A percentile compares a stretch with the other conserved stretches of the same genome.
phyloP scores from a whole-genome alignment of 1,140 invertebrate genomes.

The Camponotus floridanus region DNA sequence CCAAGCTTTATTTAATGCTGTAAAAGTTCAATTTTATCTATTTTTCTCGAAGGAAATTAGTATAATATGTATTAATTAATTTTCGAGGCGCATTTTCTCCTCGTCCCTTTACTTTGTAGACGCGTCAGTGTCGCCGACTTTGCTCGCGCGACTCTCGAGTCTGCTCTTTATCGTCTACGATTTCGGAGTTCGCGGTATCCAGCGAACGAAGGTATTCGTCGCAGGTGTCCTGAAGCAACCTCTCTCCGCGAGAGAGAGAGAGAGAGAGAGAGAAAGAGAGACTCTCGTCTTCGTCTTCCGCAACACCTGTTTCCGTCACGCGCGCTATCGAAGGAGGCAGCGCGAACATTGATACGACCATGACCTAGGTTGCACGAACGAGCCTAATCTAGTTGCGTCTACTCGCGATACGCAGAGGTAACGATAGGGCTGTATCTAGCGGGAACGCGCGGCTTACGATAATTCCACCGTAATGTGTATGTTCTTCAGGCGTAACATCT shows the following conservation, averaged over 20 bases:
- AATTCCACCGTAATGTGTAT: conserved; percentile 74
- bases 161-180: conserved; percentile 36
- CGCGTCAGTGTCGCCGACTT: background rate
- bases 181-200: conserved; percentile 14
- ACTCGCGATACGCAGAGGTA: conserved; percentile 78
- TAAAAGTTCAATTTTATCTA: background rate
- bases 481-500: conserved; percentile 65
- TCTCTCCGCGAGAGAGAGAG: background rate
- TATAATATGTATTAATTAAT: conserved; percentile 13
- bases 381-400: conserved; percentile 83
- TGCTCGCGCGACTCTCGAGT: background rate
- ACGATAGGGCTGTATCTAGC: conserved; percentile 80
- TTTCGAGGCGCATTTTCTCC: too few species aligned
- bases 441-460: conserved; percentile 72
- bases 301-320: conserved; percentile 57
- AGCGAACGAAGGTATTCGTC: background rate
- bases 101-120: conserved; percentile 8
- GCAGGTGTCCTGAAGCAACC: too few species aligned
- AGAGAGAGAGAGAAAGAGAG: too few species aligned
- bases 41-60: background rate
- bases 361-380: conserved; percentile 80
- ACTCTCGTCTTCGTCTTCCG: background rate
- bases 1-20: background rate
- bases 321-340: conserved; percentile 61
- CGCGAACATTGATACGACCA: conserved; percentile 74